phyloP scores from a whole-genome alignment of 2,113 vertebrate species.

The Salvator merianae region DNA sequence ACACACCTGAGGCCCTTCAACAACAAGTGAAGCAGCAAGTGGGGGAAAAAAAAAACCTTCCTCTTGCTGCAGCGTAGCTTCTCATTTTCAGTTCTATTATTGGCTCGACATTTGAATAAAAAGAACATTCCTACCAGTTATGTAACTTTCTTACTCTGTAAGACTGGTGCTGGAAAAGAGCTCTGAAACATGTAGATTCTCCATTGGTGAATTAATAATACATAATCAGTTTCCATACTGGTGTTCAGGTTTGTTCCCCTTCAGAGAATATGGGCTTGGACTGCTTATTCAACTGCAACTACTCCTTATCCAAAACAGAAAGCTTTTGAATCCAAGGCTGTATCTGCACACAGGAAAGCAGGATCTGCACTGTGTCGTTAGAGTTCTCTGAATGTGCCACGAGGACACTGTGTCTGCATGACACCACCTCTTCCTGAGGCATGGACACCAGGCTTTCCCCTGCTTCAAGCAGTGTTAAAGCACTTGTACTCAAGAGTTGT shows the following conservation, averaged over 20 bases:
- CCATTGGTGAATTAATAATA: conserved; percentile 9
- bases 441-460: no score
- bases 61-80: no score
- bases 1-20: no score
- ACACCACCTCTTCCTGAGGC: accelerated
- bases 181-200: conserved; percentile 6
- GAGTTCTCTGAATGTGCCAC: no score
- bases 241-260: background rate
- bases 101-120: background rate
- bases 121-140: background rate
- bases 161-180: background rate
- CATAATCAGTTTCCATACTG: conserved; percentile 20
- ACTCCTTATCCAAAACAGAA: background rate
- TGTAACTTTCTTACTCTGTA: background rate
- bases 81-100: background rate
- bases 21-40: no score
- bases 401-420: no score
- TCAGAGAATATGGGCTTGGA: conserved; percentile 20
- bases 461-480: no score
- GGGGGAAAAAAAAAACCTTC: no score
- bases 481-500: no score
- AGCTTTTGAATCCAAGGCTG: background rate
- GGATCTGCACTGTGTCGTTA: no score
- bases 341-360: no score
- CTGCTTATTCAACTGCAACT: conserved; percentile 20